Evolutionary conservation across 2,888 invertebrate species (phyloP).

Genomic region (Synanthedon andrenaeformis): DNA sequence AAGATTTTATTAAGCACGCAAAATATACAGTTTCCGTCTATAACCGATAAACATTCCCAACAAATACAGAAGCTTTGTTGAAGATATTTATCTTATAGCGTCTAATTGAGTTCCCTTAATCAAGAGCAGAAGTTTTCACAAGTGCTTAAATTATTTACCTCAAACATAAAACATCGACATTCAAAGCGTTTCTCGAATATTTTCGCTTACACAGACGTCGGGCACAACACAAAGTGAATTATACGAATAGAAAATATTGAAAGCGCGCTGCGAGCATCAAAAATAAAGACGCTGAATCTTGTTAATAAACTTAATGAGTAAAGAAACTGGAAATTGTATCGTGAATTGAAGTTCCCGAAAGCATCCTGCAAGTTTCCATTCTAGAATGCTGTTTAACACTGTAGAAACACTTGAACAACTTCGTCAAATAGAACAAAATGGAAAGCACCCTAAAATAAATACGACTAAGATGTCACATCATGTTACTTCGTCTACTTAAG

Average conservation of each 20-base stretch:
- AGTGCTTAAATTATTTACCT: conserved; percentile 65
- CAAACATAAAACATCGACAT: conserved; percentile 62
- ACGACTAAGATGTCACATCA: conserved; percentile 2
- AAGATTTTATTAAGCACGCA: background rate
- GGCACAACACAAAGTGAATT: conserved; percentile 47
- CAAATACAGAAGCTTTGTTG: conserved; percentile 46
- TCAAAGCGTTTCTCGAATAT: conserved; percentile 60
- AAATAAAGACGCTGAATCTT: conserved; percentile 57
- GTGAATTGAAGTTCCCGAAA: conserved; percentile 40
- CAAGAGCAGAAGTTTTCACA: conserved; percentile 62
- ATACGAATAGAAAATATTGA: conserved; percentile 57
- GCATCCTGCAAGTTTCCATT: conserved; percentile 51
- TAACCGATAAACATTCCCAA: conserved; percentile 34
- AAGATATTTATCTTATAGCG: conserved; percentile 54
- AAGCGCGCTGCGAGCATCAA: conserved; percentile 49
- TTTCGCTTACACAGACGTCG: conserved; percentile 54
- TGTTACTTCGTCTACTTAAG: no score
- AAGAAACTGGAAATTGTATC: conserved; percentile 45
- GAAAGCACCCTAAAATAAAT: conserved; percentile 43
- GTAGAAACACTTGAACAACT: conserved; percentile 26
- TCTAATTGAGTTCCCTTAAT: conserved; percentile 63
- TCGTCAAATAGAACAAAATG: conserved; percentile 26
- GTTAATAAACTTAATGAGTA: conserved; percentile 64
- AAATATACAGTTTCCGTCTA: background rate
- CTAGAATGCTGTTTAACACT: conserved; percentile 37